phyloP scores from a whole-genome alignment of 2,888 invertebrate species.

The Lysandra bellargus region DNA sequence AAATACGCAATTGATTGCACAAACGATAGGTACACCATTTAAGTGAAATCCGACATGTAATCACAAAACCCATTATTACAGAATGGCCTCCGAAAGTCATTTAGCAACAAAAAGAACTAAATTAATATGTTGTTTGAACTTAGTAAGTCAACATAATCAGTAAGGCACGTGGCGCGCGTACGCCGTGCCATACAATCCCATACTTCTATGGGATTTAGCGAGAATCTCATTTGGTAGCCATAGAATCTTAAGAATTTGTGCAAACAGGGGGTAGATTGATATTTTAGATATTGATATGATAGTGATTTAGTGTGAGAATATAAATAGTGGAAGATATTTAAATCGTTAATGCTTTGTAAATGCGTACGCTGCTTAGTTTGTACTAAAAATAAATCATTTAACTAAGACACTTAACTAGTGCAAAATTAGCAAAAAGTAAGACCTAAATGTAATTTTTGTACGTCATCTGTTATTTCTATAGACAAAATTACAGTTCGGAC shows the following conservation, averaged over 20 bases:
- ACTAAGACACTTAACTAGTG: not conserved
- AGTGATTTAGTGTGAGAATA: conserved; percentile 74
- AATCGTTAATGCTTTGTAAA: conserved; percentile 7
- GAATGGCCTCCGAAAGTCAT: conserved; percentile 66
- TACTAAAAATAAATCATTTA: not conserved
- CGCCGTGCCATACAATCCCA: conserved; percentile 62
- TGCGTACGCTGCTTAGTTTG: not conserved
- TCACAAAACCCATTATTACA: conserved; percentile 37
- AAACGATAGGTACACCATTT: not conserved
- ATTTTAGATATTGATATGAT: conserved; percentile 77
- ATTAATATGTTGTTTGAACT: conserved; percentile 81
- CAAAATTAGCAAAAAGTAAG: no score
- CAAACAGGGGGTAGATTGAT: conserved; percentile 75
- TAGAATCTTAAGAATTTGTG: conserved; percentile 73
- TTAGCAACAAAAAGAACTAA: conserved; percentile 70
- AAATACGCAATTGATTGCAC: not conserved
- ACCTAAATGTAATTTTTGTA: no score
- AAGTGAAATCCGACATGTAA: conserved; percentile 23
- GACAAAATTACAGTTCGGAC: no score
- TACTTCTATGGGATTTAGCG: conserved; percentile 68
- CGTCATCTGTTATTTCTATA: no score
- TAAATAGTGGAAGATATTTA: conserved; percentile 47
- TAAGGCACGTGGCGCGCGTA: conserved; percentile 65
- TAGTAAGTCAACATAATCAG: conserved; percentile 77
- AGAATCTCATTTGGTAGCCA: conserved; percentile 67